Conservation (phyloP, 1,140 invertebrate genomes). For the Pseudomyrmex pallidus region DNA sequence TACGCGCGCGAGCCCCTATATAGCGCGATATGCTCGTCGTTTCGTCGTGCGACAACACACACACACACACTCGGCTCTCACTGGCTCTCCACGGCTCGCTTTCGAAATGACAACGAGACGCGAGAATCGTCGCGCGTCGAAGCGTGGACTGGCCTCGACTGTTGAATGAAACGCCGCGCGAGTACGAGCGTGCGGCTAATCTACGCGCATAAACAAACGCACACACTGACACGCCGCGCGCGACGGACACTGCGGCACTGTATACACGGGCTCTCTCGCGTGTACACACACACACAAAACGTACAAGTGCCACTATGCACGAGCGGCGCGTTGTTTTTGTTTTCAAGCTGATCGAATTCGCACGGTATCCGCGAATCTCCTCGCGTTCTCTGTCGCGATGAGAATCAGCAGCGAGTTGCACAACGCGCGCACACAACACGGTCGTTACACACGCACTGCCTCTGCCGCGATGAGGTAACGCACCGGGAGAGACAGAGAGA, state of each 20-base stretch:
- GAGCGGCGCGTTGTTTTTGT: slow-evolving; percentile 46
- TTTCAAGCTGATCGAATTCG: slow-evolving; percentile 33
- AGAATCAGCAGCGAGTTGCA: slow-evolving; percentile 22
- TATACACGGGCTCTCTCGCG: too few relatives aligned
- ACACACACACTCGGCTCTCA: background rate
- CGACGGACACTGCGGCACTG: slow-evolving; percentile 34
- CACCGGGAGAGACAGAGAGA: background rate
- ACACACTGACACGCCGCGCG: slow-evolving; percentile 38
- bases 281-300: background rate
- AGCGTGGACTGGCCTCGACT: slow-evolving; percentile 23
- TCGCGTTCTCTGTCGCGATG: background rate
- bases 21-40: slow-evolving; percentile 48
- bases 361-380: background rate
- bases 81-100: slow-evolving; percentile 18
- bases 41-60: background rate
- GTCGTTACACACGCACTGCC: slow-evolving; percentile 34
- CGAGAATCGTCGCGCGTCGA: slow-evolving; percentile 14
- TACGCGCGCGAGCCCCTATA: slow-evolving; percentile 61
- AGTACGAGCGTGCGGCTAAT: slow-evolving; percentile 45
- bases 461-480: slow-evolving; percentile 41
- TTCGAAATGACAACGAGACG: slow-evolving; percentile 37
- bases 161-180: slow-evolving; percentile 52
- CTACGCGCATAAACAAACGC: slow-evolving; percentile 60
- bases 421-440: slow-evolving; percentile 35
- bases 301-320: slow-evolving; percentile 8